A percentile compares a stretch with the other conserved stretches of the same genome.
These are phyloP conservation scores for Drosophila ezoana DNA, from an alignment of 2,888 invertebrate genomes.

Conservation along the genomic window DNA sequence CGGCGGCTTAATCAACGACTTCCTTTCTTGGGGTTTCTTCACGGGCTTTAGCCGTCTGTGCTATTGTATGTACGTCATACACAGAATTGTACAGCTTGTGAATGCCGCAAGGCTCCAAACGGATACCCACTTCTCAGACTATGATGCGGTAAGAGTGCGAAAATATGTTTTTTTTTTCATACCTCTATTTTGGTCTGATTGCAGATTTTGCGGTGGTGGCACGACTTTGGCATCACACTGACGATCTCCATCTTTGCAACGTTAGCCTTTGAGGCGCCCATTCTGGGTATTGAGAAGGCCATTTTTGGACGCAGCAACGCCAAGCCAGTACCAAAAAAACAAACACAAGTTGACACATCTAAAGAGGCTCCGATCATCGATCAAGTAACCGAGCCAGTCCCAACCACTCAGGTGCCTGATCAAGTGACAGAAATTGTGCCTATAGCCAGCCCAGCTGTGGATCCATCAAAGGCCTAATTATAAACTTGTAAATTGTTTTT, in stretches of 20 bases:
- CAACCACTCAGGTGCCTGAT: constrained; percentile 11
- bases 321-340: constrained; percentile 61
- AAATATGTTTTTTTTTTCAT: not conserved
- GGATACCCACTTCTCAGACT: constrained; percentile 82
- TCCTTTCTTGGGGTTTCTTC: constrained; percentile 83
- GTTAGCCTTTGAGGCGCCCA: constrained; percentile 85
- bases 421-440: constrained; percentile 35
- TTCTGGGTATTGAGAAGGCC: constrained; percentile 85
- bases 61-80: constrained; percentile 84
- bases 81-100: constrained; percentile 82
- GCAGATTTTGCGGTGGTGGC: constrained; percentile 85
- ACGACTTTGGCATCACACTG: constrained; percentile 84
- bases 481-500: constrained; percentile 11
- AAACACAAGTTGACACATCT: constrained; percentile 31
- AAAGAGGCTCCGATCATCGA: constrained; percentile 19
- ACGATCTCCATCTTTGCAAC: constrained; percentile 84
- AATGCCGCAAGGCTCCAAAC: constrained; percentile 80
- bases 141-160: constrained; percentile 77
- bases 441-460: constrained; percentile 23
- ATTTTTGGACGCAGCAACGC: constrained; percentile 68
- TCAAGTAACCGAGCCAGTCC: constrained; percentile 12
- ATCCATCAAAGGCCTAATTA: constrained; percentile 62
- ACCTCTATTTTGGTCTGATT: constrained; percentile 24
- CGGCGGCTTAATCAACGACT: constrained; percentile 83
- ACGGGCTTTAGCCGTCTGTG: constrained; percentile 82